These are phyloP conservation scores for Ectropis crepuscularia DNA, from an alignment of 2,888 invertebrate genomes.

Conservation along the genomic window DNA sequence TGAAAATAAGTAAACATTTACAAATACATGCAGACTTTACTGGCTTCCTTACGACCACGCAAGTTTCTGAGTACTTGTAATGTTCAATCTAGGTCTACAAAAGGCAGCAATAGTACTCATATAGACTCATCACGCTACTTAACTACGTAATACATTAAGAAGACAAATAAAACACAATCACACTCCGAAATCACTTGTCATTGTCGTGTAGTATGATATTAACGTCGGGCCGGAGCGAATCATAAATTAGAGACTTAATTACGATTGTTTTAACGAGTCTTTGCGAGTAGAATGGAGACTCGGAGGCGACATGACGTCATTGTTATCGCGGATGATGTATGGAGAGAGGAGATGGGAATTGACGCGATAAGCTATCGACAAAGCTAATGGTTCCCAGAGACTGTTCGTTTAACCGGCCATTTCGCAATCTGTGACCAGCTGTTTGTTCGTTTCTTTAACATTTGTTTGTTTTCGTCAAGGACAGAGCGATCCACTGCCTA, in stretches of 20 bases:
- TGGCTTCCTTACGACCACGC: background rate
- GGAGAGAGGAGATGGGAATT: conserved; percentile 41
- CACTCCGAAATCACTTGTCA: conserved; percentile 55
- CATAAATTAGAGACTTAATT: conserved; percentile 70
- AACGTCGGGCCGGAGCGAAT: conserved; percentile 58
- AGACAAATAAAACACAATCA: conserved; percentile 50
- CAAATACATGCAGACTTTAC: background rate
- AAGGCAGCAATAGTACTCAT: conserved; percentile 13
- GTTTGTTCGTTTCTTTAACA: conserved; percentile 20
- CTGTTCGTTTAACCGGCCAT: conserved; percentile 50
- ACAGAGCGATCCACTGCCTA: background rate
- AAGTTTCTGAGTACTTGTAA: conserved; percentile 2
- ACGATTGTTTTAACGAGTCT: conserved; percentile 71
- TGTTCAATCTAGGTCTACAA: conserved; percentile 11
- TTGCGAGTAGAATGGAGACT: conserved; percentile 51
- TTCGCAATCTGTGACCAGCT: conserved; percentile 32
- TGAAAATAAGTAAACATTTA: background rate
- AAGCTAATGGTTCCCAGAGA: conserved; percentile 59
- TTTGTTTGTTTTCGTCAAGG: conserved; percentile 12
- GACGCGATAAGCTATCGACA: conserved; percentile 57
- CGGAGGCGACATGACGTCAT: conserved; percentile 59
- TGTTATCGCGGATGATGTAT: conserved; percentile 64
- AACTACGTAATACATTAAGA: conserved; percentile 29
- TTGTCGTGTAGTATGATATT: conserved; percentile 59
- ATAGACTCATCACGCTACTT: conserved; percentile 21